Evolutionary conservation across 2,888 invertebrate species (phyloP), one percentile per base, ranked within the genome.

Genomic region (Melipona bicolor): DNA sequence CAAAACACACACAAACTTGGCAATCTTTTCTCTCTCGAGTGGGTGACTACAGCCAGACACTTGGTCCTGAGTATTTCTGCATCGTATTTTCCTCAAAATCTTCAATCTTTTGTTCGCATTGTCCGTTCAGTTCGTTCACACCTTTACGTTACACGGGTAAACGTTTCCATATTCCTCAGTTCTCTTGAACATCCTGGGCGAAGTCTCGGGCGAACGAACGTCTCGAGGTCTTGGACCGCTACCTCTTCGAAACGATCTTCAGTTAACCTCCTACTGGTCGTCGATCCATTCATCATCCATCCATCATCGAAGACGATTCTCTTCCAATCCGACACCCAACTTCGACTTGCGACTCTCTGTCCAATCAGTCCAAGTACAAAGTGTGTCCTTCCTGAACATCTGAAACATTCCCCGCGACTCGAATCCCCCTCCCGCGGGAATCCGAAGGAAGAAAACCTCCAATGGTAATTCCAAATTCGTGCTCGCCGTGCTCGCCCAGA

Each of bases 11-110:
- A 71, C 79, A 36, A 67, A 67, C 74, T 21, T 73, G 43, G 79
- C 87, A 87, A 83, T 86, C 87, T 83, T 72, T 81, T 85, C 83
- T 61, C 61, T 62, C 21, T 88, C 88, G 87, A 91, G 91, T 88
- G 89, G 90, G 91, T 93, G 93, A 93, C 93, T 93, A 93, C 93
- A 93, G 92, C 93, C 93, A 93, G 92, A 94, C 93, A 93, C 93
- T 93, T 94, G 93, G 93, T 94, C 94, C 94, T 95, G 95, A 95
- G 94, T 95, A 95, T 95, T 95, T 94, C 91, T 93, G 91, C 90
- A 92, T 92, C 84, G 61, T 90, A 83, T 87, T 84, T 85, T 81
- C 75, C 59, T 83, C 50, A 50, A 32, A 36, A 67, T 76, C 19
- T 32, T 69, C 59, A 49, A 36, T 68, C 43, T 6, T 56, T 54